A percentile compares a stretch with the other conserved stretches of the same genome.
These are phyloP conservation scores for Falco cherrug DNA, from an alignment of 2,797 vertebrate genomes.

Conservation along the genomic window DNA sequence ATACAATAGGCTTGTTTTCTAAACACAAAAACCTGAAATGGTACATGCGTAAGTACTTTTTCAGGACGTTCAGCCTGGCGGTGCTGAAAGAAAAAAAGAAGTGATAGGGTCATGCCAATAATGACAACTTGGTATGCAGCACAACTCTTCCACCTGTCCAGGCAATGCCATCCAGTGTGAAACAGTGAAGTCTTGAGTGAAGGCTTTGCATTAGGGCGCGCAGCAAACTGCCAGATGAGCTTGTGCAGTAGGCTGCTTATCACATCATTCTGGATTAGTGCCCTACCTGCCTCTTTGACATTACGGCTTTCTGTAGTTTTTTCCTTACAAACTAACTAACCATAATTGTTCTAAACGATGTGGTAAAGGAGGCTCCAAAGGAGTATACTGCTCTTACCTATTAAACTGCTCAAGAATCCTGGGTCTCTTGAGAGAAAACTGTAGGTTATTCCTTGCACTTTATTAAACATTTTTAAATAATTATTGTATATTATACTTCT, in stretches of 20 bases:
- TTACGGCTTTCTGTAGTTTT: neutral
- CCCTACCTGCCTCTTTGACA: neutral
- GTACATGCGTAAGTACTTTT: rapidly evolving
- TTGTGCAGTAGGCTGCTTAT: neutral
- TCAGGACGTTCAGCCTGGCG: neutral
- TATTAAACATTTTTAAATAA: neutral
- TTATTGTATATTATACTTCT: neutral
- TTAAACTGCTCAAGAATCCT: neutral
- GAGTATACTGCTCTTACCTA: neutral
- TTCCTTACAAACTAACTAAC: neutral
- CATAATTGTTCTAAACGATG: neutral
- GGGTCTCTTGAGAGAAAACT: neutral
- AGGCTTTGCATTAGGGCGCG: rapidly evolving
- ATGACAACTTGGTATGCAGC: rapidly evolving
- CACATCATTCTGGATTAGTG: neutral
- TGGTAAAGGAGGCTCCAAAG: neutral
- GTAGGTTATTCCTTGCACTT: neutral
- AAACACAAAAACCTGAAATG: neutral
- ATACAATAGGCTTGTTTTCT: neutral
- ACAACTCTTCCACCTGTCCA: neutral
- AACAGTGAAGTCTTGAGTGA: neutral
- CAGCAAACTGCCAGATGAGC: neutral
- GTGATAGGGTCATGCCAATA: neutral
- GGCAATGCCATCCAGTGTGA: rapidly evolving
- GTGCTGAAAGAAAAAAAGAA: neutral